A percentile compares a stretch with the other conserved stretches of the same genome.
phyloP scores from a whole-genome alignment of 1,140 invertebrate genomes.

The Atta texana region DNA sequence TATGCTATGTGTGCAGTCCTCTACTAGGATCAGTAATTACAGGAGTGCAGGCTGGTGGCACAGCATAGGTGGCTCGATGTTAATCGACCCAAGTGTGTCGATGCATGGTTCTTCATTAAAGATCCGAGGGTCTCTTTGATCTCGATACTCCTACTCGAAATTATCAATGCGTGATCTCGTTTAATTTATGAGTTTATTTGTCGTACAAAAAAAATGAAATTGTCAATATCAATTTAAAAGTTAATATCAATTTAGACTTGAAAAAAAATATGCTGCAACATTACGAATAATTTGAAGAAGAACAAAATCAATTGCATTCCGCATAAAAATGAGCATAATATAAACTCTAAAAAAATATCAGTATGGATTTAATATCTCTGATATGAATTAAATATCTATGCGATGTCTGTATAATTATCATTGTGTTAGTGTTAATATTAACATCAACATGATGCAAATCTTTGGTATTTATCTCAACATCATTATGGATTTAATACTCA shows the following conservation, averaged over 20 bases:
- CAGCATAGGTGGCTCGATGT: constrained; percentile 42
- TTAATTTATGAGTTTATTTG: constrained; percentile 1
- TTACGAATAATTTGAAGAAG: background rate
- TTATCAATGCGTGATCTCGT: constrained; percentile 35
- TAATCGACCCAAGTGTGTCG: constrained; percentile 66
- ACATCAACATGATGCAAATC: no score
- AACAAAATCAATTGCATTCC: background rate
- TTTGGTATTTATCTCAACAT: no score
- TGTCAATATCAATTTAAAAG: background rate
- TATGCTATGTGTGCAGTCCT: constrained; percentile 34
- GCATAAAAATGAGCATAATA: background rate
- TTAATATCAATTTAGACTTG: background rate
- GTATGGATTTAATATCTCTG: no score
- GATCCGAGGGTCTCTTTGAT: constrained; percentile 63
- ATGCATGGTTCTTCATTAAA: constrained; percentile 67
- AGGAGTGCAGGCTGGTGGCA: constrained; percentile 42
- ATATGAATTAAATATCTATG: no score
- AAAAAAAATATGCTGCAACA: no score
- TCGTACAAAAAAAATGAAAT: background rate
- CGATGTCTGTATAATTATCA: no score
- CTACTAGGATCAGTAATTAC: constrained; percentile 67
- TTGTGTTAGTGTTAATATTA: no score
- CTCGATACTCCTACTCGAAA: constrained; percentile 54
- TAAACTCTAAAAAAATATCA: no score
- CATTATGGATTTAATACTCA: no score